Evolutionary conservation across 2,888 invertebrate species (phyloP).

Genomic region (Catocala fraxini): DNA sequence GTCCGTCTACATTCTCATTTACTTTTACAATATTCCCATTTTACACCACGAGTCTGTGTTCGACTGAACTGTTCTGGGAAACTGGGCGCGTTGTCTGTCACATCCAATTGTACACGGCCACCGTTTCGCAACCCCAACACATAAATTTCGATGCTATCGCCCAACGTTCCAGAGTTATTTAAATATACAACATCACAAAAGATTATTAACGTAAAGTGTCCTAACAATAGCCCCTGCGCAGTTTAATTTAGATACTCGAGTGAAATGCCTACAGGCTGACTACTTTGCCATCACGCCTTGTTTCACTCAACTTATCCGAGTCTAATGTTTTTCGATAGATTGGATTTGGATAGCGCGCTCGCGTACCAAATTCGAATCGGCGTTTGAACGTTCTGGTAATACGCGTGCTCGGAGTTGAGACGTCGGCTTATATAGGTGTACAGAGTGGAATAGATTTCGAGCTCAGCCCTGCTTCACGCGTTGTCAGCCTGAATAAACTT

Average conservation of each 20-base stretch:
- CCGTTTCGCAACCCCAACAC: slow-evolving; percentile 65
- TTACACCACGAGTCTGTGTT: slow-evolving; percentile 55
- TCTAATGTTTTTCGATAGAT: slow-evolving; percentile 66
- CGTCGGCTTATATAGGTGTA: slow-evolving; percentile 58
- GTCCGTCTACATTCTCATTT: slow-evolving; percentile 50
- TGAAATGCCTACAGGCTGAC: slow-evolving; percentile 37
- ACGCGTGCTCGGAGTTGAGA: slow-evolving; percentile 52
- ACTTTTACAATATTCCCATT: slow-evolving; percentile 59
- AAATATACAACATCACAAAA: slow-evolving; percentile 65
- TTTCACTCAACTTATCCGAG: slow-evolving; percentile 49
- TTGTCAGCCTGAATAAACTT: slow-evolving; percentile 86
- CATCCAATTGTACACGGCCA: slow-evolving; percentile 68
- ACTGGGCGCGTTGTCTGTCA: slow-evolving; percentile 66
- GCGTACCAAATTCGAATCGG: slow-evolving; percentile 60
- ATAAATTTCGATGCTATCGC: slow-evolving; percentile 76
- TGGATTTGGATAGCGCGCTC: slow-evolving; percentile 55
- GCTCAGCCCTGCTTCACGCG: slow-evolving; percentile 77
- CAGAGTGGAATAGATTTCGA: slow-evolving; percentile 72
- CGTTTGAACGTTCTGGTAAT: slow-evolving; percentile 54
- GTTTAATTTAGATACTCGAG: slow-evolving; percentile 54
- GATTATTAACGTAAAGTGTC: slow-evolving; percentile 56
- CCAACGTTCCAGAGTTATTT: slow-evolving; percentile 64
- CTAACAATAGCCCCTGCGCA: slow-evolving; percentile 53
- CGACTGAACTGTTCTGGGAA: slow-evolving; percentile 63
- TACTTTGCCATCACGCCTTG: slow-evolving; percentile 39